Conservation (phyloP, 2,797 vertebrate genomes). For the Pogoniulus pusillus region DNA sequence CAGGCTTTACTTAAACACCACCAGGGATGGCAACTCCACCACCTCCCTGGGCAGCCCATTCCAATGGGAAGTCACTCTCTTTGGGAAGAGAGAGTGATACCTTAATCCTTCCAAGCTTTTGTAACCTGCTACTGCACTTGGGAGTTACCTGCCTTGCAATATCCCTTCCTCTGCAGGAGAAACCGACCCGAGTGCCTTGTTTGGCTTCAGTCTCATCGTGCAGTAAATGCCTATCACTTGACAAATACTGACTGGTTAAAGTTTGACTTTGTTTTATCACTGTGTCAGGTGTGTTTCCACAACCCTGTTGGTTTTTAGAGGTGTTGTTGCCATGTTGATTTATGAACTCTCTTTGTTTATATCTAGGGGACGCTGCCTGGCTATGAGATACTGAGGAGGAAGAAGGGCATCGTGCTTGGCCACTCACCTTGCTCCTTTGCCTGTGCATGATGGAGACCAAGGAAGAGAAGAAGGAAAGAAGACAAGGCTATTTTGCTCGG, state of each 20-base stretch:
- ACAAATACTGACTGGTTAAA: conserved; percentile 44
- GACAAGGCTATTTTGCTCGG: conserved; percentile 84
- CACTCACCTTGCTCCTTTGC: conserved; percentile 16
- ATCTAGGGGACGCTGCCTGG: conserved; percentile 51
- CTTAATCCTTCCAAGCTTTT: background rate
- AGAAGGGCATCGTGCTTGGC: conserved; percentile 35
- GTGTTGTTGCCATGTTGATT: conserved; percentile 16
- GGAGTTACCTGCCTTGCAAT: background rate
- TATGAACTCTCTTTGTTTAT: conserved; percentile 27
- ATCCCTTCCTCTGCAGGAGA: background rate
- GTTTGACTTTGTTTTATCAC: conserved; percentile 52
- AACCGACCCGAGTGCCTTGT: background rate
- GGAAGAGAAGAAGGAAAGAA: conserved; percentile 83
- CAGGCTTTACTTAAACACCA: no score
- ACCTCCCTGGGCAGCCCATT: no score
- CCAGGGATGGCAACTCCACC: no score
- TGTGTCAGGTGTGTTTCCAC: background rate
- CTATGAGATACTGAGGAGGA: conserved; percentile 62
- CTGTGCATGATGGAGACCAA: conserved; percentile 78
- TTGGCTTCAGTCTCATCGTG: background rate
- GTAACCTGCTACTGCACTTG: background rate
- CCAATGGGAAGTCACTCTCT: no score
- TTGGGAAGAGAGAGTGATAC: no score
- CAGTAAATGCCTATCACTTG: background rate
- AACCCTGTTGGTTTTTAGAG: background rate